phyloP scores from a whole-genome alignment of 2,797 vertebrate genomes.

The Sebastes flavidus region DNA sequence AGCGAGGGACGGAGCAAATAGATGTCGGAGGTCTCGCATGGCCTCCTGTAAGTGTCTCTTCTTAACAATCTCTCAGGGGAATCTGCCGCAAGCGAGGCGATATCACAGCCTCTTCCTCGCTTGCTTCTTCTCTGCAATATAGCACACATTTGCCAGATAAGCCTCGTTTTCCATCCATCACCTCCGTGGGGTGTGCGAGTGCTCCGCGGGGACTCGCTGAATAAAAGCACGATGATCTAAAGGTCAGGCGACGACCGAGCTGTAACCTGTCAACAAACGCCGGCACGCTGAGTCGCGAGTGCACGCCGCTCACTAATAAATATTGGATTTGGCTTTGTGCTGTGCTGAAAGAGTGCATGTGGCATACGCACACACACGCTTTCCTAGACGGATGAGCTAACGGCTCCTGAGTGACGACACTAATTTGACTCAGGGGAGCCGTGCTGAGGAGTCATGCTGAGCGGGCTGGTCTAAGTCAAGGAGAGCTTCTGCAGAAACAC shows the following conservation, averaged over 20 bases:
- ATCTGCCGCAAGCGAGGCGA: neutral
- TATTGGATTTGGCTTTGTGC: constrained; percentile 5
- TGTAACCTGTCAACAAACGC: constrained; percentile 44
- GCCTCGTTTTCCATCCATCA: constrained; percentile 33
- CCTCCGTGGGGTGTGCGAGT: neutral
- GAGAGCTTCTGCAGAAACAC: neutral
- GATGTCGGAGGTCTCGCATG: constrained; percentile 31
- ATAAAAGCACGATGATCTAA: constrained; percentile 59
- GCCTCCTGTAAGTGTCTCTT: constrained; percentile 37
- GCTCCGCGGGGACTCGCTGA: constrained; percentile 21
- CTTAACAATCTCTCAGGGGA: constrained; percentile 40
- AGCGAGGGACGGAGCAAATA: constrained; percentile 11
- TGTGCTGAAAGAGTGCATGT: neutral
- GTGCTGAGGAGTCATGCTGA: constrained; percentile 30
- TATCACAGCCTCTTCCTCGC: constrained; percentile 4
- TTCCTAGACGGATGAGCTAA: constrained; percentile 4
- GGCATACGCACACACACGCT: neutral
- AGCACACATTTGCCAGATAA: constrained; percentile 15
- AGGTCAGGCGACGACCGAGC: constrained; percentile 51
- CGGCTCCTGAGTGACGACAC: constrained; percentile 6
- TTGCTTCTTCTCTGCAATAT: constrained; percentile 2
- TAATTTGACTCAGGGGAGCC: constrained; percentile 15
- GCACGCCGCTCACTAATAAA: constrained; percentile 5
- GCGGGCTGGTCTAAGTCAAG: neutral
- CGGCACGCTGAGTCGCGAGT: neutral